These are phyloP conservation scores for Graphium colonna DNA, from an alignment of 2,888 invertebrate species.

Conservation along the genomic window DNA sequence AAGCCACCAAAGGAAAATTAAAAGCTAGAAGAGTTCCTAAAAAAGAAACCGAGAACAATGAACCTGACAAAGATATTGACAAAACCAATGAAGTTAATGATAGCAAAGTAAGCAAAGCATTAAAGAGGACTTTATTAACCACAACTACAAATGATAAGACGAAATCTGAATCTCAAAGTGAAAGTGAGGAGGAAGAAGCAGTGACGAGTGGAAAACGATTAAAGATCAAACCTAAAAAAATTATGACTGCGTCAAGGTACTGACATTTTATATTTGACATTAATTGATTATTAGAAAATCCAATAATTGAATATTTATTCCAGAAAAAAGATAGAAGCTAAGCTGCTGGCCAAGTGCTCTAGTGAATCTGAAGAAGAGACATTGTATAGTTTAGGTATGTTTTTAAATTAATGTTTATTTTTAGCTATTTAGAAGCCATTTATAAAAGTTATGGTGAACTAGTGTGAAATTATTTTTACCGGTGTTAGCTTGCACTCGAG, in stretches of 20 bases:
- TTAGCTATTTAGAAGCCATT: no score
- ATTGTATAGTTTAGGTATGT: slow-evolving; percentile 65
- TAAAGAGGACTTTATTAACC: slow-evolving; percentile 60
- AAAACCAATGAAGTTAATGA: slow-evolving; percentile 36
- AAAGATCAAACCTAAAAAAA: slow-evolving; percentile 74
- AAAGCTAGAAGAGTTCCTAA: slow-evolving; percentile 55
- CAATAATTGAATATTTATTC: slow-evolving; percentile 23
- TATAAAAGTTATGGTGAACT: no score
- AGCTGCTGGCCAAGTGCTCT: slow-evolving; percentile 71
- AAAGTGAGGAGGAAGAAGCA: slow-evolving; percentile 67
- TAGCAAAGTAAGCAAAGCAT: slow-evolving; percentile 54
- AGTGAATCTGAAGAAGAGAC: slow-evolving; percentile 76
- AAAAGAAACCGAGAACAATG: slow-evolving; percentile 34
- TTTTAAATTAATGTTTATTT: no score
- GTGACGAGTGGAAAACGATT: slow-evolving; percentile 63
- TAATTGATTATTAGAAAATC: neutral
- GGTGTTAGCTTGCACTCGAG: no score
- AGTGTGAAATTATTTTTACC: no score
- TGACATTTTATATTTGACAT: neutral
- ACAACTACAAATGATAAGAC: slow-evolving; percentile 62
- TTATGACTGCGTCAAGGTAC: slow-evolving; percentile 61
- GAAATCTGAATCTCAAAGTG: slow-evolving; percentile 71
- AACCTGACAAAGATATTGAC: slow-evolving; percentile 42
- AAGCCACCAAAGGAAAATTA: slow-evolving; percentile 65
- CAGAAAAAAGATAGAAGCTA: slow-evolving; percentile 79